Conservation (phyloP, 1,140 invertebrate species). For the Neelides sp. region DNA sequence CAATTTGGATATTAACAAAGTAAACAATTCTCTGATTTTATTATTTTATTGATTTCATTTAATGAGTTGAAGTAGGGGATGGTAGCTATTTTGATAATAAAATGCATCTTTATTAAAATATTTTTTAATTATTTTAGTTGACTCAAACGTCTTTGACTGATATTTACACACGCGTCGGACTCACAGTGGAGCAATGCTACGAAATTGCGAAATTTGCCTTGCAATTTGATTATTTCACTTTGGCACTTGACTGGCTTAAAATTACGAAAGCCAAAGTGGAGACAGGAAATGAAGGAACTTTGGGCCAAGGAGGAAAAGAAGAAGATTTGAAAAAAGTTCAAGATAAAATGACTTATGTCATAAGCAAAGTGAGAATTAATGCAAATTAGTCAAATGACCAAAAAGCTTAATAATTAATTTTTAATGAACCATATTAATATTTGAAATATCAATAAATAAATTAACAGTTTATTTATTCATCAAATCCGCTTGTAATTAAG, state of each 20-base stretch:
- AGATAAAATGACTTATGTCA: too few species aligned
- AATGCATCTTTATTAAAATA: background rate
- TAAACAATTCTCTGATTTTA: background rate
- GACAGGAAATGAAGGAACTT: slow-evolving; percentile 13
- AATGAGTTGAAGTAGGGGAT: slow-evolving; percentile 13
- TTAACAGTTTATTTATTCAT: too few species aligned
- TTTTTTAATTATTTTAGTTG: slow-evolving; percentile 14
- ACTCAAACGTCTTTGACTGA: slow-evolving; percentile 15
- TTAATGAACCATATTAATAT: too few species aligned
- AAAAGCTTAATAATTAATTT: too few species aligned
- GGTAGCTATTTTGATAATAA: background rate
- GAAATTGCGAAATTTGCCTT: slow-evolving; percentile 23
- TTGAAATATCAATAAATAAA: too few species aligned
- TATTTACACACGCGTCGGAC: slow-evolving; percentile 14
- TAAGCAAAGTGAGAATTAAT: too few species aligned
- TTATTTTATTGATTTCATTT: too few species aligned
- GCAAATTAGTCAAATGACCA: too few species aligned
- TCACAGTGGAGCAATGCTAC: slow-evolving; percentile 20
- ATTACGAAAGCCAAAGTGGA: slow-evolving; percentile 10
- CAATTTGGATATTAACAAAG: slow-evolving; percentile 18
- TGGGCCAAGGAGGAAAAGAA: slow-evolving; percentile 11
- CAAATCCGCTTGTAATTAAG: too few species aligned
- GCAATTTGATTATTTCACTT: slow-evolving; percentile 20
- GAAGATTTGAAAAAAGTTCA: too few species aligned
- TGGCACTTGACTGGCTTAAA: slow-evolving; percentile 29